Base-by-base conservation (phyloP, 92 coral and sea anemone species). In the Bergia puertoricense region DNA sequence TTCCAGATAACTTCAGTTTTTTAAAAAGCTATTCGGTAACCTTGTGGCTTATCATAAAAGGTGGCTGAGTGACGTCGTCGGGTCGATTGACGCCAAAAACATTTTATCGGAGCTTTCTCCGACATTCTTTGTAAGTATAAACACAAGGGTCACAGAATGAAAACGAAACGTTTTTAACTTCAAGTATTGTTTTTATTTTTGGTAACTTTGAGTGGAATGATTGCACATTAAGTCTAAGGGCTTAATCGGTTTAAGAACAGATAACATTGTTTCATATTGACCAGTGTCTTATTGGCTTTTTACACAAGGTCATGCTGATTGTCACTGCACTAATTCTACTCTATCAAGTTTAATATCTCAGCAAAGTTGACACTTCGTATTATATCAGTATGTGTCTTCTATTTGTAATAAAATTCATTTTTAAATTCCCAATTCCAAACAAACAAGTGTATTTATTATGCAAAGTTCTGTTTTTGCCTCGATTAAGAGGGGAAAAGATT, bases 31-130 rank as follows among this genome's bases (percentile, higher is more conserved):
- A 14, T 40, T 39, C n/a, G 18, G n/a, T 23, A 18, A 37, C 18
- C n/a, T 72, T 23, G 14, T 72, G 51, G 51, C 59, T 54, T 54
- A 54, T 54, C 69, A 4, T 14, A 16, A 62, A 18, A 0, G 0
- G 30, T 57, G 67, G 67, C 67, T 57, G 67, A 57, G 15, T 77
- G 11, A 11, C 40, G n/a, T 77, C 3, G 62, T 1, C 14, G 65
- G 62, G 54, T 36, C 6, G 16, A 45, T 46, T 11, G 82, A 46
- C 42, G 43, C 66, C 82, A 50, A 79, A 46, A 79, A n/a, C 82
- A 79, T 79, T 79, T 79, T 79, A 79, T 79, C 82, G 22, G 5
- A 15, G 82, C 8, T 48, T 79, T 15, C n/a, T n/a, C 43, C n/a
- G 82, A 50, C 56, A 79, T 30, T 39, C 14, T 45, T 67, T 50